Base-by-base conservation (phyloP, 2,113 vertebrate genomes). In the Equus quagga region DNA sequence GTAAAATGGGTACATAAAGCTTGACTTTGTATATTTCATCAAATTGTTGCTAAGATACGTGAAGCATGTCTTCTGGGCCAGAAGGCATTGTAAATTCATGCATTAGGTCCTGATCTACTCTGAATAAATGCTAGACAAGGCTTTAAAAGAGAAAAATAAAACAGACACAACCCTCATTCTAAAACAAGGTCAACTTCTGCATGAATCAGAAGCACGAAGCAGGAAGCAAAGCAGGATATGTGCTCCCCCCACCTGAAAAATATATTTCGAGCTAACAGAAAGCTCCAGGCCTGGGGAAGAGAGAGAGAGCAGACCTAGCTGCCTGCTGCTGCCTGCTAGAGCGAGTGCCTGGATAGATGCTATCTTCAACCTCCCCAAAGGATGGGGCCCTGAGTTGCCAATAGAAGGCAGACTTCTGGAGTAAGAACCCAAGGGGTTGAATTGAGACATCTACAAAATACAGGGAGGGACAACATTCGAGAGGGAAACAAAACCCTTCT, bases 81-180 rank as follows among this genome's bases (percentile, higher is more conserved):
- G 7, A 94, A 33, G 11, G 23, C 10, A 90, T 60, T 80, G 46
- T 75, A 46, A 76, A 91, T n/a, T 86, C 58, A 49, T 60, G 49
- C 4, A 95, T 89, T 51, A 70, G 51, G 56, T 3, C 15, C 24
- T 69, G 28, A 33, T 87, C 33, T 76, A 84, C 75, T 87, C 69
- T 26, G 64, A 87, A 51, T 41, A 94, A 84, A 80, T 56, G 60
- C 17, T 49, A 83, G 44, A n/a, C 33, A n/a, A 86, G 81, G 36
- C 13, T 87, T 87, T 73, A 69, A 95, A 95, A 33, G 44, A 93
- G 46, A 65, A 60, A 92, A 85, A 54, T 19, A 46, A 91, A 73
- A 62, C 13, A 88, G 17, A 76, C 2, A 64, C 46, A 94, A 44
- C 2, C 26, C 21, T 92, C 15, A 65, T 78, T 87, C 51, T 33